Evolutionary conservation across 2,113 vertebrate genomes (phyloP).

Genomic region (Serinus canaria): DNA sequence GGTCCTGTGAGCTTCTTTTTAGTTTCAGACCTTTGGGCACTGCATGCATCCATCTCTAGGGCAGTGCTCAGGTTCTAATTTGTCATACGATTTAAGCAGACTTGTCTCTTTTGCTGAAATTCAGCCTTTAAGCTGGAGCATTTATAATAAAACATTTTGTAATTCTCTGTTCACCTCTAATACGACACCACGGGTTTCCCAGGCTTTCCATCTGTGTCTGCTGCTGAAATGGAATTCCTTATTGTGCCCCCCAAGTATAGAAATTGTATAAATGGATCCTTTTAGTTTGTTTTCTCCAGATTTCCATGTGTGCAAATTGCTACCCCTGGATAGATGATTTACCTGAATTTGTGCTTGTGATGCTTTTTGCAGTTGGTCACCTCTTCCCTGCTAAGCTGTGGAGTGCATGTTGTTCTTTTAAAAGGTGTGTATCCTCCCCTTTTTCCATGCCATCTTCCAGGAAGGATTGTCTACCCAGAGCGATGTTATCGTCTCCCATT

Average conservation of each 20-base stretch:
- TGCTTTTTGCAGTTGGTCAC: neutral
- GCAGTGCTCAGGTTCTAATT: neutral
- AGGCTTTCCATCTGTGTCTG: neutral
- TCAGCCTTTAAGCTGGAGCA: neutral
- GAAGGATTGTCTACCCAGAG: neutral
- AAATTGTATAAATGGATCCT: neutral
- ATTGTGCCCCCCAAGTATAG: neutral
- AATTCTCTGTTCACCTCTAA: neutral
- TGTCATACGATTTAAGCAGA: neutral
- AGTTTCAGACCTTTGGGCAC: neutral
- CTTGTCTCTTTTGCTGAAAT: neutral
- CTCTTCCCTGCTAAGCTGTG: neutral
- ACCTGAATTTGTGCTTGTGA: neutral
- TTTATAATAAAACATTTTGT: neutral
- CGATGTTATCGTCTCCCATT: neutral
- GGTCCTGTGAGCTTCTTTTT: neutral
- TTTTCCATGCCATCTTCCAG: conserved; percentile 26
- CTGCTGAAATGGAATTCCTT: neutral
- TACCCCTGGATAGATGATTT: neutral
- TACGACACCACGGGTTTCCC: neutral
- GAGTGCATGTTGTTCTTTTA: neutral
- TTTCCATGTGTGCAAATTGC: neutral
- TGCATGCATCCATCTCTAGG: neutral
- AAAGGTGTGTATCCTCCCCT: neutral
- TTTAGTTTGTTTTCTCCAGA: neutral